These are phyloP conservation scores for Lophotriccus pileatus DNA, from an alignment of 2,797 vertebrate species.

Conservation along the genomic window DNA sequence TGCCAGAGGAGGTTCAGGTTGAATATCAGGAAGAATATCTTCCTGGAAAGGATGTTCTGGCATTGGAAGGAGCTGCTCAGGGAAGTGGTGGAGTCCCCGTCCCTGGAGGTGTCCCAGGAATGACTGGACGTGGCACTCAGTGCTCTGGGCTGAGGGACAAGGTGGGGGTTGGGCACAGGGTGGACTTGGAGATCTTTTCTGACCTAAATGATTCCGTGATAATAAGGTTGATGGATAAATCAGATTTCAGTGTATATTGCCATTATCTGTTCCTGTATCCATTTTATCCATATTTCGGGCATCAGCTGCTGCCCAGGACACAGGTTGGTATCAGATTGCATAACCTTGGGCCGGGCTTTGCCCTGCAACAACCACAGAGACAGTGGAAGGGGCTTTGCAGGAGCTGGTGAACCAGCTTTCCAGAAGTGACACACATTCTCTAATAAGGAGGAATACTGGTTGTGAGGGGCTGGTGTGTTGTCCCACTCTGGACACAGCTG, in stretches of 20 bases:
- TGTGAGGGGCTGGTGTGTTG: background rate
- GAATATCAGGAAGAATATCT: background rate
- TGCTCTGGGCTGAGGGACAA: background rate
- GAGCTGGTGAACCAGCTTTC: background rate
- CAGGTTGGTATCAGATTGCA: background rate
- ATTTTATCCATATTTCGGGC: background rate
- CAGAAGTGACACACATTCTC: background rate
- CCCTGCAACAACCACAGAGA: background rate
- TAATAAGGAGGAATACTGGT: background rate
- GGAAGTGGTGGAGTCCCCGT: background rate
- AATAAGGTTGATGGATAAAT: background rate
- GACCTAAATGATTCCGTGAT: background rate
- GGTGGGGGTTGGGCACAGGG: accelerated
- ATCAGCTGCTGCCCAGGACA: background rate
- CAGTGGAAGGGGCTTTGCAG: background rate
- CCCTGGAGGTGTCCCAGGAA: background rate
- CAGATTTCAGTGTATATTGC: background rate
- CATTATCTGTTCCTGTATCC: background rate
- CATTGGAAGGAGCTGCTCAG: background rate
- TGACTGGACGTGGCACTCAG: accelerated
- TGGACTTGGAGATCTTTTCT: background rate
- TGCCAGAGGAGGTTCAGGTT: background rate
- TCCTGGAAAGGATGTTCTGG: background rate
- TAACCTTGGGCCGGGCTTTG: background rate
- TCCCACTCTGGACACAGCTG: background rate